phyloP scores from a whole-genome alignment of 2,888 invertebrate genomes.

The Drosophila phalerata region DNA sequence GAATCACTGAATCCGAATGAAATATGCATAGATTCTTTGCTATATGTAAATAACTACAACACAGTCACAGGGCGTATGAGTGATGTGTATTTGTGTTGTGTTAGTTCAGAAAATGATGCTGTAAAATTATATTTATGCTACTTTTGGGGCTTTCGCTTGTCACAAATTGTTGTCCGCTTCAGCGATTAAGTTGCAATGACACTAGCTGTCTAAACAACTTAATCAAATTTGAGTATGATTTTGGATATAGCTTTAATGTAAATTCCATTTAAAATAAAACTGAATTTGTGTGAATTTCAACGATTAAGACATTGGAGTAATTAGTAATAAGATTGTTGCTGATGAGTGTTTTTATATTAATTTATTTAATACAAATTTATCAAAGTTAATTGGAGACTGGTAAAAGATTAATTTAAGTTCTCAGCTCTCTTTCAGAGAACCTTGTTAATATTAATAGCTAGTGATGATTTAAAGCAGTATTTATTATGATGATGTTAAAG shows the following conservation, averaged over 20 bases:
- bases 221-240: not conserved
- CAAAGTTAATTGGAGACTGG: too few species aligned
- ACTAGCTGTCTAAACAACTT: slow-evolving; percentile 10
- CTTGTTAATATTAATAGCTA: too few species aligned
- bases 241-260: not conserved
- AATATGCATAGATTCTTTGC: slow-evolving; percentile 46
- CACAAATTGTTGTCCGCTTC: slow-evolving; percentile 33
- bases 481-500: too few species aligned
- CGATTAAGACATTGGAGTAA: too few species aligned
- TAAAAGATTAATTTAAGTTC: too few species aligned
- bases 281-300: too few species aligned
- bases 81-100: slow-evolving; percentile 27
- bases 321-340: too few species aligned
- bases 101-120: slow-evolving; percentile 47
- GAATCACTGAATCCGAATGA: slow-evolving; percentile 41
- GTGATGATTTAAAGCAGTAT: too few species aligned
- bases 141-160: slow-evolving; percentile 72
- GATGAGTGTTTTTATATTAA: too few species aligned
- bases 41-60: not conserved
- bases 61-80: slow-evolving; percentile 20
- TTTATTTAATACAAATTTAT: too few species aligned
- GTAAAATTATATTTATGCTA: slow-evolving; percentile 71
- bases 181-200: slow-evolving; percentile 36
- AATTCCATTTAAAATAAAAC: too few species aligned
- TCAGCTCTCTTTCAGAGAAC: too few species aligned